phyloP scores from a whole-genome alignment of 2,113 vertebrate genomes.

The Ageneiosus marmoratus region DNA sequence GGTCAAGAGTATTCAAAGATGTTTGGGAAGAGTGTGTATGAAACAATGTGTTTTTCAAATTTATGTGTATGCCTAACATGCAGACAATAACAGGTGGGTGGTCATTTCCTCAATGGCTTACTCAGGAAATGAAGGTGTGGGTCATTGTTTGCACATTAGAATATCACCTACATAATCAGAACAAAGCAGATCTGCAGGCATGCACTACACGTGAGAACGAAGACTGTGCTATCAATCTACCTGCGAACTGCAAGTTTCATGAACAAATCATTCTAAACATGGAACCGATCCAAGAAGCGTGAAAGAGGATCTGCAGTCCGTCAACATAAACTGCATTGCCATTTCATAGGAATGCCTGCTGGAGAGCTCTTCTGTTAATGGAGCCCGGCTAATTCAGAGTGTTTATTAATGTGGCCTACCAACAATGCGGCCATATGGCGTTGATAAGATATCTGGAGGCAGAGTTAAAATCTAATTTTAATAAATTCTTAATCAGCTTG shows the following conservation, averaged over 20 bases:
- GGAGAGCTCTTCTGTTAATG: slow-evolving; percentile 33
- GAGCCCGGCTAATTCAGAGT: slow-evolving; percentile 34
- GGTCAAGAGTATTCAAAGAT: slow-evolving; percentile 9
- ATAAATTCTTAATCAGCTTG: slow-evolving; percentile 81
- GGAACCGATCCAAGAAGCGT: slow-evolving; percentile 7
- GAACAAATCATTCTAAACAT: background rate
- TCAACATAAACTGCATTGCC: slow-evolving; percentile 19
- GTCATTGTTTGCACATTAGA: slow-evolving; percentile 57
- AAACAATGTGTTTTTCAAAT: slow-evolving; percentile 65
- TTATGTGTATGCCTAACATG: slow-evolving; percentile 66
- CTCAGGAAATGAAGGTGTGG: slow-evolving; percentile 74
- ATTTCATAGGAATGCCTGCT: slow-evolving; percentile 35
- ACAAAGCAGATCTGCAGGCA: slow-evolving; percentile 56
- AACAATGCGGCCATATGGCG: slow-evolving; percentile 66
- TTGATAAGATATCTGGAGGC: slow-evolving; percentile 65
- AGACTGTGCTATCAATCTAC: background rate
- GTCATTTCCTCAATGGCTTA: slow-evolving; percentile 73
- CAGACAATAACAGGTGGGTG: slow-evolving; percentile 73
- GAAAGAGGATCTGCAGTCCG: slow-evolving; percentile 30
- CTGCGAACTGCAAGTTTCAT: background rate
- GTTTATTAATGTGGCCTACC: slow-evolving; percentile 58
- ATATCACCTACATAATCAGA: slow-evolving; percentile 59
- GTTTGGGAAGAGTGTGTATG: slow-evolving; percentile 36
- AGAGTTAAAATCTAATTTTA: slow-evolving; percentile 79
- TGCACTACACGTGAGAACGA: slow-evolving; percentile 28